phyloP scores from a whole-genome alignment of 2,888 invertebrate genomes.

The Sesamia inferens region DNA sequence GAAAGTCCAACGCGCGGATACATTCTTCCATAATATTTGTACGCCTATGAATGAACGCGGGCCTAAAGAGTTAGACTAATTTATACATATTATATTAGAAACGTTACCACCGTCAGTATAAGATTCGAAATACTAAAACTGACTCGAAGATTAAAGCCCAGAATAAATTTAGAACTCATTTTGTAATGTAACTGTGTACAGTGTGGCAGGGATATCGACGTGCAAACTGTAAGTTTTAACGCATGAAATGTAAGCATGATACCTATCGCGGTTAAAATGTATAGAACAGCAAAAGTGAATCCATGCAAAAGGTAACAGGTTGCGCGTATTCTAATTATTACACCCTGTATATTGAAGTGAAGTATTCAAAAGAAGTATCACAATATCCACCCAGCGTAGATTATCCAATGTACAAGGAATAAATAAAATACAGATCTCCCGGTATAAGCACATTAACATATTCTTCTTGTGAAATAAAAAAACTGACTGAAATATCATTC shows the following conservation, averaged over 20 bases:
- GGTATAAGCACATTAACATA: background rate
- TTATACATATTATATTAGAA: background rate
- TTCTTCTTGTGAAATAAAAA: background rate
- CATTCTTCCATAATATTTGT: background rate
- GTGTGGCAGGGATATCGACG: background rate
- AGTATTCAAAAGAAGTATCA: background rate
- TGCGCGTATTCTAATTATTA: background rate
- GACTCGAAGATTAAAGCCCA: background rate
- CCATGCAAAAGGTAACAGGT: background rate
- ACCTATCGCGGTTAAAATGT: background rate
- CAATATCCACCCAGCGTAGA: background rate
- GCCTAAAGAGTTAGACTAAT: background rate
- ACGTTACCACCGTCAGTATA: background rate
- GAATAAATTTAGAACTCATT: background rate
- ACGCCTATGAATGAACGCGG: background rate
- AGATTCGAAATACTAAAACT: background rate
- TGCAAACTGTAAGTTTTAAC: background rate
- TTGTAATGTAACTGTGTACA: background rate
- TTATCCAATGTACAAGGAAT: background rate
- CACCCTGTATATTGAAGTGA: background rate
- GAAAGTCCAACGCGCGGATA: background rate
- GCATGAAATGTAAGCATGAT: background rate
- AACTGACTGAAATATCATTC: constrained; percentile 39
- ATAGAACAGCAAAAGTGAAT: background rate
- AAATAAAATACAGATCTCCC: background rate